Evolutionary conservation across 1,140 invertebrate species (phyloP).

Genomic region (Alviniconcha marisindica): DNA sequence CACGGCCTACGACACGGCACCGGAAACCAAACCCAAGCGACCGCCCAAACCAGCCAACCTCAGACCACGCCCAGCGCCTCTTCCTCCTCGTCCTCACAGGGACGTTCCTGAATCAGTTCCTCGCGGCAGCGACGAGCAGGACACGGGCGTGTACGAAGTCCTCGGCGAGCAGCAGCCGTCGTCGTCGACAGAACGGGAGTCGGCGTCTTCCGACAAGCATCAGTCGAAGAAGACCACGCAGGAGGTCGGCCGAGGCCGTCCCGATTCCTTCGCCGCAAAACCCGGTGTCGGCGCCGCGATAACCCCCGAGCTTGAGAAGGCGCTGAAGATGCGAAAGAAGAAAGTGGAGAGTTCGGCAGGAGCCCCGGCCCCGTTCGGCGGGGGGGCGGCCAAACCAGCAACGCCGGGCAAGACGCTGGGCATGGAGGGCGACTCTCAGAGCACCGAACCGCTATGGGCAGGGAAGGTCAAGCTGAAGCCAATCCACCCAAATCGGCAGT

Average conservation of each 20-base stretch:
- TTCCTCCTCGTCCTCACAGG: constrained; percentile 81
- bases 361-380: constrained; percentile 89
- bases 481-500: constrained; percentile 72
- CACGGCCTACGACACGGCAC: no score
- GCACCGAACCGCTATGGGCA: constrained; percentile 81
- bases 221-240: no score
- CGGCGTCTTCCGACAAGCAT: no score
- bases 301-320: constrained; percentile 85
- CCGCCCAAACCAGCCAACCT: no score
- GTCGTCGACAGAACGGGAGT: no score
- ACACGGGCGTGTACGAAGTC: no score
- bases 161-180: no score
- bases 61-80: no score
- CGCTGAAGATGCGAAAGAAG: constrained; percentile 89
- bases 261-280: no score
- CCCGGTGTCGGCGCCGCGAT: constrained; percentile 77
- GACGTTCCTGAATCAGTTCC: constrained; percentile 78
- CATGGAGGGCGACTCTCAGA: constrained; percentile 80
- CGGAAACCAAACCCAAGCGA: no score
- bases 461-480: constrained; percentile 88
- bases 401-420: constrained; percentile 92
- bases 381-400: constrained; percentile 89
- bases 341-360: constrained; percentile 85
- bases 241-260: no score
- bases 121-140: no score